Conservation (phyloP, 2,888 invertebrate species). For the Eupithecia abbreviata region DNA sequence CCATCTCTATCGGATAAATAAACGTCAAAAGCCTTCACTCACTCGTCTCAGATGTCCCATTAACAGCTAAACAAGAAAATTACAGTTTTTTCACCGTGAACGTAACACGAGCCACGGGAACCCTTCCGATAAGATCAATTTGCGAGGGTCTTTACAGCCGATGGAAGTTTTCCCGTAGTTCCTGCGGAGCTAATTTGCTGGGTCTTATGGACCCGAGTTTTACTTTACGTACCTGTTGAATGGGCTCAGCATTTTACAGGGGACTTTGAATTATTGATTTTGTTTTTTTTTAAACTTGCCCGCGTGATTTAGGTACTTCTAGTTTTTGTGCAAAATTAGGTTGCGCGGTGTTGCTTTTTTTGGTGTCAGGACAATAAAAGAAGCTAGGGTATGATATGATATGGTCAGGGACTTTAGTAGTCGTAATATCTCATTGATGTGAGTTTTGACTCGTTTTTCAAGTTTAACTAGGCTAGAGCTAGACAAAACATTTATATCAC, state of each 20-base stretch:
- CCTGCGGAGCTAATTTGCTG: conserved; percentile 60
- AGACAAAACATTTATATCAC: too few relatives aligned
- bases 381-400: too few relatives aligned
- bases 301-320: not conserved
- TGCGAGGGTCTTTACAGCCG: conserved; percentile 60
- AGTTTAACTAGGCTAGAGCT: too few relatives aligned
- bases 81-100: conserved; percentile 16
- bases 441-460: too few relatives aligned
- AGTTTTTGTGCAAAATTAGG: not conserved
- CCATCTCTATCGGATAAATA: not conserved
- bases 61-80: conserved; percentile 17
- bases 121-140: conserved; percentile 67
- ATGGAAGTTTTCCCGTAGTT: conserved; percentile 54
- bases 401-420: too few relatives aligned
- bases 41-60: conserved; percentile 10
- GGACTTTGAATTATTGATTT: conserved; percentile 16
- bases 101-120: conserved; percentile 49
- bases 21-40: not conserved
- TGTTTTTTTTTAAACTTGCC: not conserved
- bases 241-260: conserved; percentile 34
- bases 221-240: conserved; percentile 54
- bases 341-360: not conserved
- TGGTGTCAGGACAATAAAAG: not conserved
- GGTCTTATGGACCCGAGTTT: conserved; percentile 44
- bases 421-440: too few relatives aligned